These are phyloP conservation scores for Oxyruncus cristatus DNA, from an alignment of 2,113 vertebrate species.

Conservation along the genomic window DNA sequence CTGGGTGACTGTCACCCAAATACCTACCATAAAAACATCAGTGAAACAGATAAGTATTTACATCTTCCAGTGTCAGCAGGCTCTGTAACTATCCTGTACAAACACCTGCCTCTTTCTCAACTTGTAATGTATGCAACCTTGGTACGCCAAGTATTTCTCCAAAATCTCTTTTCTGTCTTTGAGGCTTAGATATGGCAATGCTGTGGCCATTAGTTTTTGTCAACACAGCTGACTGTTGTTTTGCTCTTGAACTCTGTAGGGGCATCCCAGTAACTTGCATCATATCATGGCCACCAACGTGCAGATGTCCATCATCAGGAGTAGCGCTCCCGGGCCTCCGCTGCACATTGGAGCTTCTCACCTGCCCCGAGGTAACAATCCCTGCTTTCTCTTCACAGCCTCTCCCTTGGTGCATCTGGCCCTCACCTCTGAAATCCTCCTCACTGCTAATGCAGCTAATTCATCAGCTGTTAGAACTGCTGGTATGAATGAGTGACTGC, in stretches of 20 bases:
- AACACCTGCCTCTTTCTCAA: background rate
- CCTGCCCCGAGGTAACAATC: slow-evolving; percentile 88
- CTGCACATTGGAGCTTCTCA: slow-evolving; percentile 93
- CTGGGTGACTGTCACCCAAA: background rate
- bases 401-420: background rate
- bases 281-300: slow-evolving; percentile 93
- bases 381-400: background rate
- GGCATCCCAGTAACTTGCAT: slow-evolving; percentile 91
- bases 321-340: slow-evolving; percentile 81
- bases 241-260: slow-evolving; percentile 71
- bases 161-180: background rate
- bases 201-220: background rate
- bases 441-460: accelerated
- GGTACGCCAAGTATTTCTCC: background rate
- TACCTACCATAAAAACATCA: background rate
- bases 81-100: background rate
- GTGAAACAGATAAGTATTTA: background rate
- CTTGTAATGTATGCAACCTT: background rate
- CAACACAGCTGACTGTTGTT: background rate
- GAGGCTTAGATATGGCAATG: background rate
- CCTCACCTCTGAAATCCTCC: background rate
- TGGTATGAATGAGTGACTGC: background rate
- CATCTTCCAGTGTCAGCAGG: background rate
- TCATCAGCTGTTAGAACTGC: background rate
- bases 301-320: slow-evolving; percentile 93